A percentile compares a stretch with the other conserved stretches of the same genome.
These are phyloP conservation scores for Listronotus bonariensis DNA, from an alignment of 1,140 invertebrate species.

Conservation along the genomic window DNA sequence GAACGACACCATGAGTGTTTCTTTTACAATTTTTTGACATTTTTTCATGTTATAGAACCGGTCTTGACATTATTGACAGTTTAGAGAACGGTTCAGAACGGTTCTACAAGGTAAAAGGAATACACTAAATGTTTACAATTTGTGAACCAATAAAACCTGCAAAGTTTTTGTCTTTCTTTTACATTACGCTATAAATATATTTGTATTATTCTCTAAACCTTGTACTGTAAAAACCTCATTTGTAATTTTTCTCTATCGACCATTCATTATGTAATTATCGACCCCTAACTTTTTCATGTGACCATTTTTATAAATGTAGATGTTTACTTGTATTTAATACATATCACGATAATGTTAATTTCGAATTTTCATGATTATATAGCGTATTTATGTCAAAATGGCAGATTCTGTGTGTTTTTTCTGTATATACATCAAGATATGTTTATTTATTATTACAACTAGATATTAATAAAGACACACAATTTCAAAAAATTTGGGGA, in stretches of 20 bases:
- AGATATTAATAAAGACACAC: slow-evolving; percentile 19
- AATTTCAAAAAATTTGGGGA: slow-evolving; percentile 1
- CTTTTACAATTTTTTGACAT: too few species aligned
- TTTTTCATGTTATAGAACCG: too few species aligned
- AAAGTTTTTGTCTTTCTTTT: too few species aligned
- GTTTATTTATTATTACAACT: slow-evolving; percentile 46
- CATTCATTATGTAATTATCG: slow-evolving; percentile 3
- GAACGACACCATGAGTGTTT: too few species aligned
- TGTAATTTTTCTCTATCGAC: slow-evolving; percentile 7
- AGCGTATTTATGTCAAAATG: slow-evolving; percentile 25
- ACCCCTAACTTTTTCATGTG: slow-evolving; percentile 36
- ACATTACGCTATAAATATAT: not conserved
- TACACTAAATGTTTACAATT: too few species aligned
- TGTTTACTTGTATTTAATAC: slow-evolving; percentile 43
- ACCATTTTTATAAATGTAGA: slow-evolving; percentile 43
- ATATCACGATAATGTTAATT: slow-evolving; percentile 43
- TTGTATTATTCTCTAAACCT: not conserved
- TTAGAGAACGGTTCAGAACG: too few species aligned
- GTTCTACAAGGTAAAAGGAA: too few species aligned
- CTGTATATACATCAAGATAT: slow-evolving; percentile 43
- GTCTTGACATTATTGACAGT: too few species aligned
- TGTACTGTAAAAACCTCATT: not conserved
- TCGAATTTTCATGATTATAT: slow-evolving; percentile 35
- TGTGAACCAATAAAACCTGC: too few species aligned
- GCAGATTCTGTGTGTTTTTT: slow-evolving; percentile 38